Conservation (phyloP, 2,888 invertebrate genomes). For the Apeira syringaria region DNA sequence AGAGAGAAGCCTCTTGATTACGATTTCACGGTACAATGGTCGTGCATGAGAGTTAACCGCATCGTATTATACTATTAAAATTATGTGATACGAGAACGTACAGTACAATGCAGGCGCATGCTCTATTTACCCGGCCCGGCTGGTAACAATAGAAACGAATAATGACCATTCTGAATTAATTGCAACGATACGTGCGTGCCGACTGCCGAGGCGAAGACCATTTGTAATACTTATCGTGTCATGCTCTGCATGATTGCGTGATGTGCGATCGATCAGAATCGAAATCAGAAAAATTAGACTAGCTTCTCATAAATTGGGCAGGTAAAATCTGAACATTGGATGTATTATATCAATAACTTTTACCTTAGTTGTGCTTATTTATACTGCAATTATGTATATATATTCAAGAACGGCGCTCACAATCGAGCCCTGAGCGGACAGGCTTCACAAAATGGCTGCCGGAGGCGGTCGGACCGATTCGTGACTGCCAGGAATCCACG, state of each 20-base stretch:
- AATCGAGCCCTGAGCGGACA: conserved; percentile 63
- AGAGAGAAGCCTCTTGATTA: conserved; percentile 72
- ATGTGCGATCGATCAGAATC: conserved; percentile 57
- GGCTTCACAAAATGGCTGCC: conserved; percentile 80
- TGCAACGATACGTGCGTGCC: conserved; percentile 46
- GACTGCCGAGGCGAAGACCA: conserved; percentile 54
- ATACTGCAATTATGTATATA: too few relatives aligned
- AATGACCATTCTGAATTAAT: conserved; percentile 72
- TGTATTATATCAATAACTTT: too few relatives aligned
- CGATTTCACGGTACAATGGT: conserved; percentile 69
- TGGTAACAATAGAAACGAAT: conserved; percentile 77
- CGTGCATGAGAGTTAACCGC: conserved; percentile 69
- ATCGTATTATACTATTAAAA: conserved; percentile 64
- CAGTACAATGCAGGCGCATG: conserved; percentile 61
- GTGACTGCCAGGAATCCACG: conserved; percentile 80
- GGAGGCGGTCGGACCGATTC: conserved; percentile 66
- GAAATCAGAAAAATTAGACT: conserved; percentile 42
- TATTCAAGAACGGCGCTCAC: conserved; percentile 68
- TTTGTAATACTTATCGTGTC: conserved; percentile 57
- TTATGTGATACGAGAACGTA: too few relatives aligned
- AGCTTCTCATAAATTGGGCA: conserved; percentile 45
- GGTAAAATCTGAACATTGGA: conserved; percentile 50
- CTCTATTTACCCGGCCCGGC: conserved; percentile 69
- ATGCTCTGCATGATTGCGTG: conserved; percentile 45
- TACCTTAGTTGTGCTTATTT: too few relatives aligned